These are phyloP conservation scores for Halictus rubicundus DNA, from an alignment of 1,140 invertebrate species.

Conservation along the genomic window DNA sequence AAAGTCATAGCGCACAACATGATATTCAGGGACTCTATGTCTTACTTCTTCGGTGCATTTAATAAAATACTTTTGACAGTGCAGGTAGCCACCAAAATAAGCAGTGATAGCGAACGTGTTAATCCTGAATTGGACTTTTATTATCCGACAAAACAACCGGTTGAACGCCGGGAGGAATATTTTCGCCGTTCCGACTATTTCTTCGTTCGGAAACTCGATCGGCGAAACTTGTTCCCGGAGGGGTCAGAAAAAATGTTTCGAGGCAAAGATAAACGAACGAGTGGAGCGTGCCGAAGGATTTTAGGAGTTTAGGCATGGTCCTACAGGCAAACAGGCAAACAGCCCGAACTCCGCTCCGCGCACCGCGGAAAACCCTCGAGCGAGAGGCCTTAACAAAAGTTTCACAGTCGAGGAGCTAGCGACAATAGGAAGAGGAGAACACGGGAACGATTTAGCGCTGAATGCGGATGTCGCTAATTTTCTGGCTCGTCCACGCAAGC, in stretches of 20 bases:
- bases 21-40: too few relatives aligned
- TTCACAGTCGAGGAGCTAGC: constrained; percentile 74
- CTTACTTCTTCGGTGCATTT: too few relatives aligned
- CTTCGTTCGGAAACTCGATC: too few relatives aligned
- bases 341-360: too few relatives aligned
- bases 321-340: too few relatives aligned
- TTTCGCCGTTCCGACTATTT: too few relatives aligned
- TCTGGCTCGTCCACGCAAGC: constrained; percentile 74
- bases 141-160: not conserved
- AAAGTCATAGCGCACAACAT: too few relatives aligned
- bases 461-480: constrained; percentile 78
- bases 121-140: too few relatives aligned
- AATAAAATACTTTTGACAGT: too few relatives aligned
- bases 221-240: too few relatives aligned
- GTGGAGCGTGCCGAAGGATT: not conserved
- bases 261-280: not conserved
- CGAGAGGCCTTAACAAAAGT: constrained; percentile 72
- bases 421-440: constrained; percentile 70
- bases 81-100: too few relatives aligned
- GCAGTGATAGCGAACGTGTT: too few relatives aligned
- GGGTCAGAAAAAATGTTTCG: not conserved
- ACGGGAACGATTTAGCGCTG: constrained; percentile 71
- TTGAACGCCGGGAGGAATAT: not conserved
- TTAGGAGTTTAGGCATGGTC: not conserved
- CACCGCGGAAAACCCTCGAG: constrained; percentile 68